phyloP scores from a whole-genome alignment of 92 coral and sea anemone genomes.

The Epizoanthus stellaris region DNA sequence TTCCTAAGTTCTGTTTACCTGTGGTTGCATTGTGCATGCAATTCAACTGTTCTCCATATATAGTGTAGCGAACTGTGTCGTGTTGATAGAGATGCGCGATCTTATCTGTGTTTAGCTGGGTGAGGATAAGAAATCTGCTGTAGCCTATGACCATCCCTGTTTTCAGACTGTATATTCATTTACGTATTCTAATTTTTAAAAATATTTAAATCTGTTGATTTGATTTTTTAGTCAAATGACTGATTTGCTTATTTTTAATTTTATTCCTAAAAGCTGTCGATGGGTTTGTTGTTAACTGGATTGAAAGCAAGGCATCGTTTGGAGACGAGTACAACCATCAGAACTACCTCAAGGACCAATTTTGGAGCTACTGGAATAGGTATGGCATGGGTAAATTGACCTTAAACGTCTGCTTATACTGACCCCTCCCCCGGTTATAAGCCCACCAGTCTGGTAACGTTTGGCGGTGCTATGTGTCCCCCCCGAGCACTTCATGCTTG shows the following conservation, averaged over 20 bases:
- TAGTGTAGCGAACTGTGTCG: no score
- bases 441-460: no score
- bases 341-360: constrained; percentile 93
- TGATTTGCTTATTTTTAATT: neutral
- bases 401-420: no score
- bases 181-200: neutral
- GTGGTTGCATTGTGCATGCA: no score
- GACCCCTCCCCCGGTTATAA: neutral
- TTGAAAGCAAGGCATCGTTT: constrained; percentile 98
- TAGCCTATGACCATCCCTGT: no score
- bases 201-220: neutral
- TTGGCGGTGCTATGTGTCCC: neutral
- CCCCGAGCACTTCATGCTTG: neutral
- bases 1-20: no score
- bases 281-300: constrained; percentile 96
- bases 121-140: no score
- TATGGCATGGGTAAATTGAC: constrained; percentile 12
- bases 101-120: no score
- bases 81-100: no score
- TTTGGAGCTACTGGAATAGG: constrained; percentile 99
- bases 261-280: constrained; percentile 76
- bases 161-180: neutral
- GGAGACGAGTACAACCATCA: constrained; percentile 96
- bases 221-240: neutral
- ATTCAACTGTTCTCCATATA: no score